Base-by-base conservation (phyloP, 35 echinoderm and acorn worm species). In the Ophiothrix spiculata region DNA sequence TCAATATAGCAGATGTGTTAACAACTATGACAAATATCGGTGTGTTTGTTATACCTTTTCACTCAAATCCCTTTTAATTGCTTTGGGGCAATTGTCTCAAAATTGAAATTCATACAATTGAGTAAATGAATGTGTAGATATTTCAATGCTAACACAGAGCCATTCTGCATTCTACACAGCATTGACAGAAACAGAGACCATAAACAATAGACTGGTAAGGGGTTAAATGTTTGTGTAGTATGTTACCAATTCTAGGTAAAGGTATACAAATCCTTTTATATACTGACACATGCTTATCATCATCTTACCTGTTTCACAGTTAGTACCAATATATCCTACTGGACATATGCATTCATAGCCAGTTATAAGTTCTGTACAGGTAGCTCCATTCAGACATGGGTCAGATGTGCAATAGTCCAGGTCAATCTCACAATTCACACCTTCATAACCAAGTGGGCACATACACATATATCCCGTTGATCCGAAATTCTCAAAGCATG, bases 381-480 rank as follows among this genome's bases (percentile, higher is more conserved):
- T 88, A 40, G 91, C 95, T 42, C 88, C 83, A 86, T 97, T 82
- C 11, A 35, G 81, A 82, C 93, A 92, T 23, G 89, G 90, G 4
- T 92, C 31, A 11, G 85, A 85, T 0, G 63, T 56, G 78, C 93
- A 96, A 40, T 89, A 80, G n/a, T 89, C 21, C 28, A 96, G 23
- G 36, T 79, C 39, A 56, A 39, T 82, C 39, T 82, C 80, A 56
- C 80, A 82, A 23, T 56, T 56, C 8, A 25, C 17, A 17, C 80
- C 80, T 60, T 25, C 45, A 17, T 56, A 82, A 23, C 80, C 80
- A 46, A 29, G 13, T 35, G 80, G 13, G 39, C 80, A 82, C 8
- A 13, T 33, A 56, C 80, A 82, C 19, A 56, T 54, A 33, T 82
- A 82, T 16, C 39, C 33, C 35, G 49, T 56, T 33, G 39, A 14